Evolutionary conservation across 1,140 invertebrate species (phyloP).

Genomic region (Gonatopus flavifemur): DNA sequence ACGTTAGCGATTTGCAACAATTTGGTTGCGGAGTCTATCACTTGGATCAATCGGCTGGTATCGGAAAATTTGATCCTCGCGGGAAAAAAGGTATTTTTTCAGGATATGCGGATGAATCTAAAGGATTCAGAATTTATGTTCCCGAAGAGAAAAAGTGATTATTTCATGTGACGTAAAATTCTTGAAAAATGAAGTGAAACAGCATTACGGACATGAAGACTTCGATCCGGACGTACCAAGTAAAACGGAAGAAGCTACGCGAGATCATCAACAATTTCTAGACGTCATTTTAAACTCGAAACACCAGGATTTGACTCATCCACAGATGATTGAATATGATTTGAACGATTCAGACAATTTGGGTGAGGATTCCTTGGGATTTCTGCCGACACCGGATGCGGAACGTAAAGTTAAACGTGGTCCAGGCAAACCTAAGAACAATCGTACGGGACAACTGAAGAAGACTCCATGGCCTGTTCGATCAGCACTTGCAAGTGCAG

Average conservation of each 20-base stretch:
- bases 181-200: constrained; percentile 1
- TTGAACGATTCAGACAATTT: neutral
- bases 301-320: neutral
- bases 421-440: neutral
- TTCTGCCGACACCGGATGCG: neutral
- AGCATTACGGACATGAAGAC: neutral
- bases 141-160: neutral
- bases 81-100: neutral
- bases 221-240: neutral
- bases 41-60: neutral
- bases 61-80: neutral
- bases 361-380: neutral
- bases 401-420: neutral
- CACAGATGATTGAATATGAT: neutral
- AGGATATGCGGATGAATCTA: too few relatives aligned
- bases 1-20: neutral
- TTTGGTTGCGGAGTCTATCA: neutral
- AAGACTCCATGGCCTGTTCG: constrained; percentile 1
- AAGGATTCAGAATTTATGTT: neutral
- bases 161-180: neutral
- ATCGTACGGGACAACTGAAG: neutral
- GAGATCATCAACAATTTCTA: constrained; percentile 2
- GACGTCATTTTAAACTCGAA: too few relatives aligned
- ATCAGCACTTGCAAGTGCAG: constrained; percentile 28
- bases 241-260: neutral